Evolutionary conservation across 37 sponge, comb jelly and placozoan genomes (phyloP).

Genomic region (Axinella damicornis): DNA sequence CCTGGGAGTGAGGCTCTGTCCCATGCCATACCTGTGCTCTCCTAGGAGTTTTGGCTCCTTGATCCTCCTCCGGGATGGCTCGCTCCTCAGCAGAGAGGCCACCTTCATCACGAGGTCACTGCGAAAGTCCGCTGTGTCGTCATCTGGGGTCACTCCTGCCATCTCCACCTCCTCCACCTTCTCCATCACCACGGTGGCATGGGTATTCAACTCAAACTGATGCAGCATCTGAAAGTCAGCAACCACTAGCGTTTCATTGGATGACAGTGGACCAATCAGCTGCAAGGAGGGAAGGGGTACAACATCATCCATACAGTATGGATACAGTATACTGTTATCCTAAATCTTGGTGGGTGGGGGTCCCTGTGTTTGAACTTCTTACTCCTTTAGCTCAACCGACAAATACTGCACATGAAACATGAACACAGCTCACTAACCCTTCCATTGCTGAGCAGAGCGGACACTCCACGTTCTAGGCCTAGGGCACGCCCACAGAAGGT

Average conservation of each 20-base stretch:
- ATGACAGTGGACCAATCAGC: conserved; percentile 68
- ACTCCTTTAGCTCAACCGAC: background rate
- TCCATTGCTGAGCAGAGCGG: conserved; percentile 70
- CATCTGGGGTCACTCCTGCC: conserved; percentile 55
- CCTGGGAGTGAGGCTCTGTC: no score
- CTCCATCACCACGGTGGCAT: conserved; percentile 25
- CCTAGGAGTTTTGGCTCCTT: conserved; percentile 3
- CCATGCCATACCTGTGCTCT: conserved; percentile 50
- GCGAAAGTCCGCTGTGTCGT: conserved; percentile 68
- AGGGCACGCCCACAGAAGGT: conserved; percentile 5
- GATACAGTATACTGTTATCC: no score
- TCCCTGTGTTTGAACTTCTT: no score
- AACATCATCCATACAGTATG: no score
- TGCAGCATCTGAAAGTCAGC: conserved; percentile 57
- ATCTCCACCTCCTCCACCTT: conserved; percentile 32
- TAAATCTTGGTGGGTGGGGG: no score
- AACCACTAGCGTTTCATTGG: conserved; percentile 31
- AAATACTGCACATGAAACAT: no score
- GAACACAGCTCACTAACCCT: no score
- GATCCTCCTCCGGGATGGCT: conserved; percentile 45
- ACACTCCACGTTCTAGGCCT: conserved; percentile 20
- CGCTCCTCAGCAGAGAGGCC: conserved; percentile 66
- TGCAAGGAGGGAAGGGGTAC: background rate
- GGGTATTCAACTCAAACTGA: conserved; percentile 25
- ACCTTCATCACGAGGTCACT: conserved; percentile 75